These are phyloP conservation scores for Hormiphora californensis DNA, from an alignment of 37 sponge, comb jelly and placozoan genomes.

Conservation along the genomic window DNA sequence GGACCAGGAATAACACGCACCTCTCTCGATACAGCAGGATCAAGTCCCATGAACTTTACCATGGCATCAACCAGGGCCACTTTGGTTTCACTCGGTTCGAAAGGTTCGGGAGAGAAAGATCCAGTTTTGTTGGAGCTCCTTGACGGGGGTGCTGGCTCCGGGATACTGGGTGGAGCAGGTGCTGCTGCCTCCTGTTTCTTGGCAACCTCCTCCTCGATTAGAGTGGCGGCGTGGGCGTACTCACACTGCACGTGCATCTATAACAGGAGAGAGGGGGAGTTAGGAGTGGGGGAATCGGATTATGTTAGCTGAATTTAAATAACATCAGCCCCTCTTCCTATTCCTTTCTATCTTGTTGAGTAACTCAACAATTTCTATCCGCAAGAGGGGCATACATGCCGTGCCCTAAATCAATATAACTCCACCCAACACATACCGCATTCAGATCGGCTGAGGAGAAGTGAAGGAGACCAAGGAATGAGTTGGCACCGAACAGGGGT, in stretches of 20 bases:
- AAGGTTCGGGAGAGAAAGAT: conserved; percentile 13
- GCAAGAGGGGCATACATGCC: too few species aligned
- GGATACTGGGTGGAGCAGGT: background rate
- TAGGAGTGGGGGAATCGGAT: too few species aligned
- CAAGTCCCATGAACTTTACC: background rate
- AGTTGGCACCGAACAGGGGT: conserved; percentile 34
- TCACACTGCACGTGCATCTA: conserved; percentile 27
- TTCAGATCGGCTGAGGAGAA: background rate
- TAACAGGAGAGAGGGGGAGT: background rate
- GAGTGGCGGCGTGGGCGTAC: conserved; percentile 9
- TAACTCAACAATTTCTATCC: too few species aligned
- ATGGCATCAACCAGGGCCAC: background rate
- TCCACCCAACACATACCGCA: background rate
- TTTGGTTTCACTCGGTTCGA: background rate
- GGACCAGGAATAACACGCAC: background rate
- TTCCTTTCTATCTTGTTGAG: too few species aligned
- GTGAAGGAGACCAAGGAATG: background rate
- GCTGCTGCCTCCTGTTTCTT: background rate
- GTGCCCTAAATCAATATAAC: too few species aligned
- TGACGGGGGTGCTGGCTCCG: background rate
- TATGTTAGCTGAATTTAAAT: too few species aligned
- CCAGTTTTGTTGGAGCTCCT: background rate
- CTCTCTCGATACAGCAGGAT: background rate
- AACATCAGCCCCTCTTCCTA: too few species aligned
- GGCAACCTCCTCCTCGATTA: background rate